Percentiles rank a stretch among this genome's conserved stretches.
phyloP scores from a whole-genome alignment of 2,888 invertebrate species.

The Sepiola atlantica region DNA sequence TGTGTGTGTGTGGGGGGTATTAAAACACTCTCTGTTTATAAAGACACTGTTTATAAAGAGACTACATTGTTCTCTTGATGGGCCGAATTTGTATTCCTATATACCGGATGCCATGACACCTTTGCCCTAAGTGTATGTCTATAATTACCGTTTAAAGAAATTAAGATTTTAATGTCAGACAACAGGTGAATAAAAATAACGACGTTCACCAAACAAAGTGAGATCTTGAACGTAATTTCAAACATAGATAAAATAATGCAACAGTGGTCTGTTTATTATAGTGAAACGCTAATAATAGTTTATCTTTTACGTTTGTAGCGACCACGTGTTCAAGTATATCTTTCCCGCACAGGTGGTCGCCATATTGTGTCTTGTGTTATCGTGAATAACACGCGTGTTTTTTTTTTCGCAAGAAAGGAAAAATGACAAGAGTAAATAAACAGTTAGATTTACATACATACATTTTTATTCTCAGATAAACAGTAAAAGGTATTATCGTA shows the following conservation, averaged over 20 bases:
- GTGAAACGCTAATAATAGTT: no score
- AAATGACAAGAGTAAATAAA: no score
- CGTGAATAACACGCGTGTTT: no score
- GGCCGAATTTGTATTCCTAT: background rate
- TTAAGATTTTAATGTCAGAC: background rate
- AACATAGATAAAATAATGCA: background rate
- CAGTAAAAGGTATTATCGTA: no score
- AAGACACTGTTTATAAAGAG: background rate
- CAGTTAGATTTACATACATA: no score
- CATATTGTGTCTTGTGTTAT: no score
- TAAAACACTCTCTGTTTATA: no score
- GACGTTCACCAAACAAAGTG: background rate
- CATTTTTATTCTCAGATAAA: no score
- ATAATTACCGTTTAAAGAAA: background rate
- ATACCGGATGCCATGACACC: background rate
- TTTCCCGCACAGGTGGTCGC: no score
- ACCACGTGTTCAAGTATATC: no score
- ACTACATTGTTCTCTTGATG: background rate
- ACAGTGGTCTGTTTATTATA: background rate
- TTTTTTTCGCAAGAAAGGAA: no score
- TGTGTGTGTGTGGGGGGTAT: background rate
- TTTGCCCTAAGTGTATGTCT: background rate
- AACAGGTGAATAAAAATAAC: background rate
- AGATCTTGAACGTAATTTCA: background rate
- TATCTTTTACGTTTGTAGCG: no score